These are phyloP conservation scores for Trachelipus rathkii DNA, from an alignment of 1,140 invertebrate genomes.

Conservation along the genomic window DNA sequence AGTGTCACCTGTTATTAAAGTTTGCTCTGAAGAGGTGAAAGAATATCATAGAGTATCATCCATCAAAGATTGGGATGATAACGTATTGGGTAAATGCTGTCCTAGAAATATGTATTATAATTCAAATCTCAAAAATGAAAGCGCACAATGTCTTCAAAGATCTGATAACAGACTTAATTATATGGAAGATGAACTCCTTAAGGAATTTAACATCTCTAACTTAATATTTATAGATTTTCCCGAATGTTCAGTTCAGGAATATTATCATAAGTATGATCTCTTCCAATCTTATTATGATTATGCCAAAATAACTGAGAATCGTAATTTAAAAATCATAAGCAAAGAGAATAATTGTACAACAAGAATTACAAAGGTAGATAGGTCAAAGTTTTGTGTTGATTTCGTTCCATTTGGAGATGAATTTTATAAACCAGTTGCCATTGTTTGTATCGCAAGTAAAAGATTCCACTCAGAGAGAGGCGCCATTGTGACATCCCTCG, in stretches of 20 bases:
- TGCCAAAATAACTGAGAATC: background rate
- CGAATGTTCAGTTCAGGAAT: background rate
- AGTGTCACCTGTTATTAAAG: background rate
- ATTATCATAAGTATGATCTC: background rate
- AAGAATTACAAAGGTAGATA: background rate
- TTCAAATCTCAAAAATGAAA: background rate
- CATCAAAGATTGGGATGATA: background rate
- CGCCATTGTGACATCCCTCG: constrained; percentile 28
- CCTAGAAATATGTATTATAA: background rate
- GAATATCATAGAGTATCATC: background rate
- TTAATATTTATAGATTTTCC: background rate
- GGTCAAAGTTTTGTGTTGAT: background rate
- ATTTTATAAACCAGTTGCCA: background rate
- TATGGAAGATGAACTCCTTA: background rate
- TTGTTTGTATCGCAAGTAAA: background rate
- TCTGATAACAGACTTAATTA: background rate
- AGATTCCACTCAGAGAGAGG: constrained; percentile 35
- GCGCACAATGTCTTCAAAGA: background rate
- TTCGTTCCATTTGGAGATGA: background rate
- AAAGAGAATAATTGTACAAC: background rate
- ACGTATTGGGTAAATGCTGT: background rate
- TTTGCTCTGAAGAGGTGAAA: background rate
- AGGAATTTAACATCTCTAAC: background rate
- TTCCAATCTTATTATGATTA: background rate
- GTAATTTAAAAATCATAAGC: background rate